Percentiles rank a stretch among this genome's conserved stretches.
These are phyloP conservation scores for Alexandromys fortis DNA, from an alignment of 2,113 vertebrate genomes.

Conservation along the genomic window DNA sequence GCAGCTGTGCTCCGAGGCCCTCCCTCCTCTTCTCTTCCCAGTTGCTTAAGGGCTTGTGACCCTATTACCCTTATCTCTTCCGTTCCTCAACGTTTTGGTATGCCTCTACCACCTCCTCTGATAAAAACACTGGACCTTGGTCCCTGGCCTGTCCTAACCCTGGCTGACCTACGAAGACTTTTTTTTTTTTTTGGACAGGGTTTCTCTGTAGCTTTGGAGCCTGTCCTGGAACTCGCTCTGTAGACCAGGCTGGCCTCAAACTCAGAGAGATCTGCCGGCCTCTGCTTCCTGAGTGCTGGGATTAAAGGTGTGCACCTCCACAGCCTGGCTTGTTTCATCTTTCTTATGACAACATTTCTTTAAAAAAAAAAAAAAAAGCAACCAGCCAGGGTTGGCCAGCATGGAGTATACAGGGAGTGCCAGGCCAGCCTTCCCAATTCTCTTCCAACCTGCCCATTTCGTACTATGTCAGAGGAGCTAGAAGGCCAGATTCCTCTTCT, in stretches of 20 bases:
- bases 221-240: neutral
- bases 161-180: neutral
- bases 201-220: neutral
- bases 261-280: neutral
- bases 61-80: neutral
- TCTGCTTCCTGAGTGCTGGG: neutral
- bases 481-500: neutral
- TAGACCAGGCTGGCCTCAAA: neutral
- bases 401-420: no score
- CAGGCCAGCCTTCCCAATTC: neutral
- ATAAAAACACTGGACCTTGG: neutral
- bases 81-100: neutral
- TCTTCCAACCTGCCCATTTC: neutral
- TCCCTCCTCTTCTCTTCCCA: neutral
- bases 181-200: neutral
- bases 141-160: no score
- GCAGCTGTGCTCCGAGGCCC: accelerated
- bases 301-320: neutral
- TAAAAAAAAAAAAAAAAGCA: neutral
- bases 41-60: neutral
- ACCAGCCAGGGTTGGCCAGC: neutral
- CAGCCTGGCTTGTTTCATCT: neutral
- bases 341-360: neutral
- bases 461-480: no score
- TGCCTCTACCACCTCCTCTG: neutral